phyloP scores from a whole-genome alignment of 2,113 vertebrate genomes.

The Antennarius striatus region DNA sequence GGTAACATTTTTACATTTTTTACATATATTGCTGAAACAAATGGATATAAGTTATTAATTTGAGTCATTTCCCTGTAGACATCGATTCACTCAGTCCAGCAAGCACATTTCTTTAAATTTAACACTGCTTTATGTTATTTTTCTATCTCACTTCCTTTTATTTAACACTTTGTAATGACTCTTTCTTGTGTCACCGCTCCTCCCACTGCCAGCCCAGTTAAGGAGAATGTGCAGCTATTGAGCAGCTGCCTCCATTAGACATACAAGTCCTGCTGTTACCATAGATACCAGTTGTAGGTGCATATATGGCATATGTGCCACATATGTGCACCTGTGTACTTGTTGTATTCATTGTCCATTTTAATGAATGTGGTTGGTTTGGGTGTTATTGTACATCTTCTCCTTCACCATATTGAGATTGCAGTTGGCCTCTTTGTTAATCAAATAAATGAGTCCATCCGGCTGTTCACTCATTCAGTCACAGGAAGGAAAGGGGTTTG shows the following conservation, averaged over 20 bases:
- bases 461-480: constrained; percentile 27
- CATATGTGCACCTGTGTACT: constrained; percentile 1
- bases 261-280: not conserved
- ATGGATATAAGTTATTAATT: too few species aligned
- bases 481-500: constrained; percentile 27
- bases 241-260: too few species aligned
- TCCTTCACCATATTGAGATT: constrained; percentile 7
- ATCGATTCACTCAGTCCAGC: too few species aligned
- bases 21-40: not conserved
- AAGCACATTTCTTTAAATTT: too few species aligned
- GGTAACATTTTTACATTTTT: not conserved
- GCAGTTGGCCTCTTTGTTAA: constrained; percentile 10
- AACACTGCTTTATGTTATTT: not conserved
- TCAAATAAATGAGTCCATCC: constrained; percentile 22
- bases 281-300: not conserved
- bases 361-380: not conserved
- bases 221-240: not conserved
- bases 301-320: not conserved
- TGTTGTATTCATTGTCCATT: not conserved
- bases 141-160: not conserved
- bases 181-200: not conserved
- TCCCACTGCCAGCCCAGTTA: not conserved
- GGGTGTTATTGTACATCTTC: too few species aligned
- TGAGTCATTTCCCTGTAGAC: too few species aligned
- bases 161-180: constrained; percentile 2